phyloP scores from a whole-genome alignment of 2,888 invertebrate genomes.

The Dasysyrphus albostriatus region DNA sequence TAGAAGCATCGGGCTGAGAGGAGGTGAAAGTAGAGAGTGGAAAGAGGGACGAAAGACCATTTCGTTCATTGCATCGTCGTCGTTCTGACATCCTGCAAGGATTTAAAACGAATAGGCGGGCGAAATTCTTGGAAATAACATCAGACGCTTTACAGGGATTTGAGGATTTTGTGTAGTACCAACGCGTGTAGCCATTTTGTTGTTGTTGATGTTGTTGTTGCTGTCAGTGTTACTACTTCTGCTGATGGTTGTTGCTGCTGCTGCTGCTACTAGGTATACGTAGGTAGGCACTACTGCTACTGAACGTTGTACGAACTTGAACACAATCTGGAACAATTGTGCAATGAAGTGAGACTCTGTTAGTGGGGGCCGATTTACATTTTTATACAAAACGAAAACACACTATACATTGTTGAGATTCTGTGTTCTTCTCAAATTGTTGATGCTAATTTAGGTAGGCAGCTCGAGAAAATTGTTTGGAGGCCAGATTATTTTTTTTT shows the following conservation, averaged over 20 bases:
- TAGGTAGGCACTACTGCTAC: slow-evolving; percentile 14
- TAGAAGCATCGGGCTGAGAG: slow-evolving; percentile 19
- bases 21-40: not conserved
- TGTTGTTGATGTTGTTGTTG: slow-evolving; percentile 19
- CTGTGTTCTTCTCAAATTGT: slow-evolving; percentile 49
- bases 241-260: not conserved
- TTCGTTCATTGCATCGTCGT: not conserved
- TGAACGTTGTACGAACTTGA: slow-evolving; percentile 9
- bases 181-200: slow-evolving; percentile 29
- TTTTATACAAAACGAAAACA: slow-evolving; percentile 67
- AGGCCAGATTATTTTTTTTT: slow-evolving; percentile 9
- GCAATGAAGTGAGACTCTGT: slow-evolving; percentile 70
- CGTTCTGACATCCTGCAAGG: slow-evolving; percentile 27
- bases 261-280: not conserved
- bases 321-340: slow-evolving; percentile 64
- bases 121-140: slow-evolving; percentile 48
- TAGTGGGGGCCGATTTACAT: slow-evolving; percentile 64
- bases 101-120: slow-evolving; percentile 25
- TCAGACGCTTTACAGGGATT: slow-evolving; percentile 60
- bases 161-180: slow-evolving; percentile 43
- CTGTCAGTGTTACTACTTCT: not conserved
- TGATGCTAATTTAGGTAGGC: slow-evolving; percentile 72
- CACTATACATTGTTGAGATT: slow-evolving; percentile 58
- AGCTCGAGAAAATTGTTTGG: slow-evolving; percentile 36
- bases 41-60: not conserved